Evolutionary conservation across 2,113 vertebrate genomes (phyloP).

Genomic region (Epinephelus moara): DNA sequence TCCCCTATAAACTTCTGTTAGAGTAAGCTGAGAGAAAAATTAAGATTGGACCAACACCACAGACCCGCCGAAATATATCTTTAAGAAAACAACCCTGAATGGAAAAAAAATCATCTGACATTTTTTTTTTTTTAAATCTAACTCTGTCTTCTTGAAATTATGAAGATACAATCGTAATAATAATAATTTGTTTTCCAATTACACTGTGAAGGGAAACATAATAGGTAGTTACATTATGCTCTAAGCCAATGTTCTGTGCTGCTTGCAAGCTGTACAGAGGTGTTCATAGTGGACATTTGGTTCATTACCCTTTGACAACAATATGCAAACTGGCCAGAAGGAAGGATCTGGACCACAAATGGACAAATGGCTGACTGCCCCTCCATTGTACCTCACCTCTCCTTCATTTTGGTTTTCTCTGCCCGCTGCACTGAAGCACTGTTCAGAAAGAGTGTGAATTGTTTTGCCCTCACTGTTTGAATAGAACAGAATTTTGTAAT

Average conservation of each 20-base stretch:
- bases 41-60: not conserved
- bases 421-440: not conserved
- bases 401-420: not conserved
- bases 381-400: not conserved
- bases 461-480: not conserved
- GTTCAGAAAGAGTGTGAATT: not conserved
- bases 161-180: not conserved
- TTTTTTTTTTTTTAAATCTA: not conserved
- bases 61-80: not conserved
- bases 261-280: not conserved
- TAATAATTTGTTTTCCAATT: not conserved
- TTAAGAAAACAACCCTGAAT: not conserved
- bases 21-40: not conserved
- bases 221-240: not conserved
- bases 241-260: not conserved
- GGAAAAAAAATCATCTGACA: not conserved
- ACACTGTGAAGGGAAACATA: not conserved
- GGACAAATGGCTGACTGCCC: not conserved
- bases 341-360: not conserved
- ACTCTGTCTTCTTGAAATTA: not conserved
- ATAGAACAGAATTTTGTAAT: conserved; percentile 7
- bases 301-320: not conserved
- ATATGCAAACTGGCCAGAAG: not conserved
- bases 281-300: not conserved
- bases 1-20: not conserved